These are phyloP conservation scores for Prorops nasuta DNA, from an alignment of 1,140 invertebrate genomes.

Conservation along the genomic window DNA sequence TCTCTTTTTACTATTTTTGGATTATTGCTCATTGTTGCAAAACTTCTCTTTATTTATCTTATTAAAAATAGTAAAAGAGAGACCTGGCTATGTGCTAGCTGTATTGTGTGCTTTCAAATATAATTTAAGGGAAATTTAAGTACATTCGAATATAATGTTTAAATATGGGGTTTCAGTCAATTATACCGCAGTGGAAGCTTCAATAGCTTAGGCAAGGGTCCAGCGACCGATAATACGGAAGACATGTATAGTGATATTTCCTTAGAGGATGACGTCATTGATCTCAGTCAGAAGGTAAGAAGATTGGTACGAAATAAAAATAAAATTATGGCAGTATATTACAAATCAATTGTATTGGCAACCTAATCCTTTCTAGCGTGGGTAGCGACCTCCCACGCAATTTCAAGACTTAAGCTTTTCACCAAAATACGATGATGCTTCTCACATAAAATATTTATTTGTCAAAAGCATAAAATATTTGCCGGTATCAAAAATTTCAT, in stretches of 20 bases:
- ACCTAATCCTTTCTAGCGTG: too few relatives aligned
- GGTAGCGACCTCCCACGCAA: too few relatives aligned
- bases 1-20: too few relatives aligned
- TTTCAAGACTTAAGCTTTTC: too few relatives aligned
- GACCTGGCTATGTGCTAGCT: too few relatives aligned
- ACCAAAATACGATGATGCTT: too few relatives aligned
- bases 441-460: background rate
- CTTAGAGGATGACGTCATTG: slow-evolving; percentile 85
- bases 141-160: slow-evolving; percentile 4
- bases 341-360: too few relatives aligned
- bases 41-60: too few relatives aligned
- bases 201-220: slow-evolving; percentile 85
- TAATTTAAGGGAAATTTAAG: slow-evolving; percentile 7
- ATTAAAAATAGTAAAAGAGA: too few relatives aligned
- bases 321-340: slow-evolving; percentile 12
- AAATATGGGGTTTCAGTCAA: slow-evolving; percentile 64
- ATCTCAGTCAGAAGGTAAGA: slow-evolving; percentile 85
- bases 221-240: slow-evolving; percentile 83
- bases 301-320: slow-evolving; percentile 14
- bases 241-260: slow-evolving; percentile 91
- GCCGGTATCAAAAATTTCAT: background rate
- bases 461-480: background rate
- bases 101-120: background rate
- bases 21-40: too few relatives aligned
- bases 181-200: slow-evolving; percentile 87